Evolutionary conservation across 2,113 vertebrate species (phyloP), one percentile per base, ranked within the genome.

Genomic region (Crypturellus undulatus): DNA sequence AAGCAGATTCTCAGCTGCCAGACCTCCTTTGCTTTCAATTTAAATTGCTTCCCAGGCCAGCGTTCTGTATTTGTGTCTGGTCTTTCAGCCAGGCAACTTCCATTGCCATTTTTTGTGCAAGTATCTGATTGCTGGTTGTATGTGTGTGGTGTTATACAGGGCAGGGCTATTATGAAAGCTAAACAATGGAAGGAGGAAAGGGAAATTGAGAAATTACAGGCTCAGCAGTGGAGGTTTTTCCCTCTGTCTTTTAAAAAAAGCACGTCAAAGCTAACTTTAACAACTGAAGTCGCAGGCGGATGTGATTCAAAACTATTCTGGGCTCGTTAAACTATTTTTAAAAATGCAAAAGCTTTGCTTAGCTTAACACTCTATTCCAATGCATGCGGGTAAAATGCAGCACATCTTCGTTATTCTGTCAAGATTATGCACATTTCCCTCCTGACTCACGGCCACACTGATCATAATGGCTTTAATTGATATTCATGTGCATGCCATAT

Each of bases 391-490:
- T 78, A 91, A 89, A 96, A 91, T 45, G 59, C 87, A 92, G 77
- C 5, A 1, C 24, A 90, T 58, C 91, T 88, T 94, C 56, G 1
- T 93, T 91, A 95, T 92, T 89, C 95, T 95, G 87, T 84, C 89
- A 90, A 93, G 94, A 94, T 95, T 85, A 95, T 94, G 90, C 91
- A 92, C 93, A 94, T 96, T 95, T 96, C 87, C 94, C 96, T 96
- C 93, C 96, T 96, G 87, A 95, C 87, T 85, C 95, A 58, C 38
- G 24, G 86, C 92, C 43, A 81, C 65, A 79, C 62, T 93, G 95
- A 90, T 96, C 95, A 97, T 94, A 96, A 97, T 94, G 91, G 93
- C 60, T n/a, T 96, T 97, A 96, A 97, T 87, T 97, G 96, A 96
- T 96, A 97, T 96, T 94, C 97, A 97, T 84, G 94, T 96, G 91